Evolutionary conservation across 64 coral and sea anemone genomes (phyloP), one percentile per base, ranked within the genome.

Genomic region (Catalaphyllia jardinei): DNA sequence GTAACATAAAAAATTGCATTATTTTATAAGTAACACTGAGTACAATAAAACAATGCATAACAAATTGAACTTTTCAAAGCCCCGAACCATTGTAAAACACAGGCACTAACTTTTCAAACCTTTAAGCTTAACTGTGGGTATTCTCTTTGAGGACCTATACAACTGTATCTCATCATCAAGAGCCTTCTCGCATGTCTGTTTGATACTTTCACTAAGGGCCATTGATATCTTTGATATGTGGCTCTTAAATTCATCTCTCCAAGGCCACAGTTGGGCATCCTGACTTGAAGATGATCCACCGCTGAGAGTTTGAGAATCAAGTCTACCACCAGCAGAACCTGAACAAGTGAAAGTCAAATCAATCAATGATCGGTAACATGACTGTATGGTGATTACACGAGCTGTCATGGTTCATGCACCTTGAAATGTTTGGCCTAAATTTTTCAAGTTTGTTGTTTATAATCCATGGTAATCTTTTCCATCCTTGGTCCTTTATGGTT

Each of bases 241-340:
- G 71, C 86, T 84, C 90, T 92, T 92, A 29, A 92, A 92, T 46
- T 92, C 83, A 2, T 92, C 90, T 31, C 90, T 75, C 90, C 90
- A 92, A 1, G 74, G 82, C 90, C 90, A 92, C 42, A 14, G 54
- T 16, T 60, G 81, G 10, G 73, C 69, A 20, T 50, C 20, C 8
- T 42, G 81, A 27, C 12, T 42, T 71, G 65, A 38, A 39, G 81
- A 27, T 52, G 38, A 85, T 22, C 20, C n/a, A 50, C 20, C 71
- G 39, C 62, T 28, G 8, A 38, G 11, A 19, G 81, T 4, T 51
- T 39, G 61, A 14, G 81, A 85, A 29, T 69, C 63, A 27, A 51
- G 38, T 71, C 63, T 69, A 51, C 81, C 51, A 69, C 62, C 33
- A 71, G 31, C 81, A 85, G 81, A 71, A 28, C 81, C 81, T 85